Evolutionary conservation across 2,113 vertebrate genomes (phyloP), one percentile per base, ranked within the genome.

Genomic region (Scophthalmus maximus): DNA sequence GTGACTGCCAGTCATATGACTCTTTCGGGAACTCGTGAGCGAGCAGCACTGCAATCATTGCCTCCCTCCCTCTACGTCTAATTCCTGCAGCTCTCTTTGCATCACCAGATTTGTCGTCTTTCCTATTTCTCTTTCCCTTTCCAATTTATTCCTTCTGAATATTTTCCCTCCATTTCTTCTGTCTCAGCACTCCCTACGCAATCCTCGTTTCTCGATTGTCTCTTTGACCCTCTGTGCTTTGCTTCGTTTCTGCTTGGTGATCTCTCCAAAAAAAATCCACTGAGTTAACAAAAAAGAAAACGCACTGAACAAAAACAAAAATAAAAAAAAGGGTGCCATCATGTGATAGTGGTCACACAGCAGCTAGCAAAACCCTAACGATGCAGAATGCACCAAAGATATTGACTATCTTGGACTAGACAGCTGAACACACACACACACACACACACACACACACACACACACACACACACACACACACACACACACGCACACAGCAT

Each of bases 1-100:
- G 94, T 95, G 93, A 94, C 90, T 90, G 73, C 75, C 81, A 90
- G 93, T 95, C 94, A 96, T 94, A 95, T 95, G 94, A 96, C 92
- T 95, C 91, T 85, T 90, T 88, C 64, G 67, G 89, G 88, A 96
- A 94, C 95, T 94, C 91, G 92, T 95, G 94, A 96, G 93, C 91
- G 36, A 91, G 92, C 91, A 88, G 91, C 88, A 92, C 79, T 93
- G 91, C 89, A 91, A 93, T 92, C 92, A 92, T 86, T 84, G 87
- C 85, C 86, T 91, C 65, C 59, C 59, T 26, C 30, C 42, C 57
- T 32, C 36, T 62, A 44, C 29, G 32, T 87, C 38, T 83, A 11
- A 56, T 38, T 80, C 51, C 69, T 73, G 68, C 59, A 74, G 60
- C 51, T 70, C 51, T 57, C 17, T 34, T 26, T 46, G 29, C 22